Percentiles rank a stretch among this genome's conserved stretches.
These are phyloP conservation scores for Drosophila lutescens DNA, from an alignment of 2,888 invertebrate species.

Conservation along the genomic window DNA sequence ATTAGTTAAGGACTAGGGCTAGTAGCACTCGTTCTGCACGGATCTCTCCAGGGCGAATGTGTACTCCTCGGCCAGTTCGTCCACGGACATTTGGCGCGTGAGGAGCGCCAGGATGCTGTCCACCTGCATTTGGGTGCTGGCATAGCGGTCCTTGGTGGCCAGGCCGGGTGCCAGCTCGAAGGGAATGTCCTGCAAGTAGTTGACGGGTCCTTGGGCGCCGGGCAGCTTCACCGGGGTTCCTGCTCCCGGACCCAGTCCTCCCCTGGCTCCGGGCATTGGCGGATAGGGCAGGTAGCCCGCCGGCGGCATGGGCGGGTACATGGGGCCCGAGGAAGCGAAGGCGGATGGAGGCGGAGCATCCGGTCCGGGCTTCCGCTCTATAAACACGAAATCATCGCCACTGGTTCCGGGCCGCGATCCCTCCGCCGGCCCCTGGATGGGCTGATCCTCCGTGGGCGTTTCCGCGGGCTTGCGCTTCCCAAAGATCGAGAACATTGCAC, in stretches of 20 bases:
- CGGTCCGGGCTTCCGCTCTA: constrained; percentile 67
- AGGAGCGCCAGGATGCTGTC: constrained; percentile 80
- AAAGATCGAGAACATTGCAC: constrained; percentile 79
- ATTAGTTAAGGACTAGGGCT: background rate
- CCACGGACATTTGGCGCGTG: constrained; percentile 78
- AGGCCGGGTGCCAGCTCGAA: constrained; percentile 80
- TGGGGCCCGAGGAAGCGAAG: constrained; percentile 18
- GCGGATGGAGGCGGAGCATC: constrained; percentile 40
- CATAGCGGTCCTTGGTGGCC: constrained; percentile 66
- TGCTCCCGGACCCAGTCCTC: background rate
- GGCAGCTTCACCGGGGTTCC: background rate
- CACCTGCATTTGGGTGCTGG: constrained; percentile 77
- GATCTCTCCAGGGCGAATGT: constrained; percentile 79
- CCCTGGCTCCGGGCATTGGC: constrained; percentile 39
- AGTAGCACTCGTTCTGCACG: constrained; percentile 79
- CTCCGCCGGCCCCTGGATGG: constrained; percentile 64
- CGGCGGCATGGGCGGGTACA: constrained; percentile 73
- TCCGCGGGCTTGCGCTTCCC: constrained; percentile 77
- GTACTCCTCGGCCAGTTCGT: constrained; percentile 76
- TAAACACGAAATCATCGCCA: constrained; percentile 80
- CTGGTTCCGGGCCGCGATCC: constrained; percentile 2
- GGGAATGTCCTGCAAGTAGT: constrained; percentile 81
- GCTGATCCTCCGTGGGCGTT: constrained; percentile 64
- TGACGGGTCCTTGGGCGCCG: constrained; percentile 52
- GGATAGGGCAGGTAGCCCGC: constrained; percentile 66